Percentiles rank a stretch among this genome's conserved stretches.
Evolutionary conservation across 2,888 invertebrate species (phyloP).

Genomic region (Stenodera caucasica): DNA sequence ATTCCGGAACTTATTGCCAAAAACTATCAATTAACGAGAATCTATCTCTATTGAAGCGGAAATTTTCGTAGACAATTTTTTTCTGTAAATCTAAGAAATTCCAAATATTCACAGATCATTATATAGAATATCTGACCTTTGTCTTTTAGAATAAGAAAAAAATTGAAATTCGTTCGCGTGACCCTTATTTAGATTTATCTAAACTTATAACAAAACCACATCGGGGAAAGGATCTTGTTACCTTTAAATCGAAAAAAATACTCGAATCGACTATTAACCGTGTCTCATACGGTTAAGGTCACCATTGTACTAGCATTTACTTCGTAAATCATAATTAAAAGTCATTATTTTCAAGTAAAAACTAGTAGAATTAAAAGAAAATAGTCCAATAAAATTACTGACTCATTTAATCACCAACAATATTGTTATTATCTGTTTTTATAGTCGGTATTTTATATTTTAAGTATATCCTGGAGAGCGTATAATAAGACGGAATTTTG

Average conservation of each 20-base stretch:
- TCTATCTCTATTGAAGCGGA: too few species aligned
- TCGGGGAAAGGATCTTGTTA: constrained; percentile 25
- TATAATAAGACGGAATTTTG: background rate
- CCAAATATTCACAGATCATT: too few species aligned
- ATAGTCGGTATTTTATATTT: background rate
- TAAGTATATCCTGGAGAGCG: constrained; percentile 6
- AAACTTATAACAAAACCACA: constrained; percentile 13
- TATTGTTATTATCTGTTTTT: background rate
- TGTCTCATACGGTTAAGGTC: constrained; percentile 25
- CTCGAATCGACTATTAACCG: background rate
- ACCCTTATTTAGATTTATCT: constrained; percentile 3
- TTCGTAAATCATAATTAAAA: constrained; percentile 19
- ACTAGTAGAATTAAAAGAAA: background rate
- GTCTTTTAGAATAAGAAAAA: background rate
- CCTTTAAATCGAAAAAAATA: constrained; percentile 23
- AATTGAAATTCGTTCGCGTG: background rate
- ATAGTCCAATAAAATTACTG: background rate
- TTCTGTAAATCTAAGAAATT: too few species aligned
- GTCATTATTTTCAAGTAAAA: constrained; percentile 11
- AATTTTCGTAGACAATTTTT: too few species aligned
- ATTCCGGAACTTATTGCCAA: background rate
- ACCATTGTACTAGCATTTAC: constrained; percentile 8
- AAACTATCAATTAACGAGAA: background rate
- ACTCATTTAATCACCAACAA: constrained; percentile 3
- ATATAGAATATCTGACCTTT: background rate